Evolutionary conservation across 2,113 vertebrate genomes (phyloP), one percentile per base, ranked within the genome.

Genomic region (Sylvicapra grimmia): DNA sequence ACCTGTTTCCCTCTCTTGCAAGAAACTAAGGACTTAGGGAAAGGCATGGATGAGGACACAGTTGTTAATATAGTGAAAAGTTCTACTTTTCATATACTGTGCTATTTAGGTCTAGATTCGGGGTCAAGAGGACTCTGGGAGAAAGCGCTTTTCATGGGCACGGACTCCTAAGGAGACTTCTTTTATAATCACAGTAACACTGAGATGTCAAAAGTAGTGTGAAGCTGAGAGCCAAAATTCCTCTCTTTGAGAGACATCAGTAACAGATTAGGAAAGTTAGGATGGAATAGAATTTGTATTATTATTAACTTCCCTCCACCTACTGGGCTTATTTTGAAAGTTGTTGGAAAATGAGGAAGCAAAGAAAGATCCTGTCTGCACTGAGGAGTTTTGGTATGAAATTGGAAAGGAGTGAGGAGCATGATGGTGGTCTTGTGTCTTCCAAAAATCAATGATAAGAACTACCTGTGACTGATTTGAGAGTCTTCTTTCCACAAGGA

Each of bases 161-260:
- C 0, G 0, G 25, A 29, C 31, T 47, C 40, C 19, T 44, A n/a
- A 47, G 23, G 33, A 56, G 59, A 5, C 10, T 59, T 13, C 29
- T 85, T 27, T 65, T 72, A 21, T 5, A 68, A 29, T 44, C 58
- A 40, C 16, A 44, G 49, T 40, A 33, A 54, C 21, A 44, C 3
- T 53, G 29, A 72, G n/a, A 63, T 1, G 3, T 31, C 18, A 10
- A 29, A n/a, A 79, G n/a, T n/a, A 13, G 33, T 25, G 36, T 5
- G n/a, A 54, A 27, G 36, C 15, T n/a, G 7, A 82, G 47, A n/a
- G 27, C 47, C 27, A 19, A 8, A 8, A 12, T 21, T 65, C 13
- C 10, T 25, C 21, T 18, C 23, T 27, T 2, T 27, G 33, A 9
- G 16, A 63, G 23, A 40, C 84, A 47, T n/a, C 11, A 27, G 4